Conservation (phyloP, 2,797 vertebrate genomes). For the Hydrophis major region DNA sequence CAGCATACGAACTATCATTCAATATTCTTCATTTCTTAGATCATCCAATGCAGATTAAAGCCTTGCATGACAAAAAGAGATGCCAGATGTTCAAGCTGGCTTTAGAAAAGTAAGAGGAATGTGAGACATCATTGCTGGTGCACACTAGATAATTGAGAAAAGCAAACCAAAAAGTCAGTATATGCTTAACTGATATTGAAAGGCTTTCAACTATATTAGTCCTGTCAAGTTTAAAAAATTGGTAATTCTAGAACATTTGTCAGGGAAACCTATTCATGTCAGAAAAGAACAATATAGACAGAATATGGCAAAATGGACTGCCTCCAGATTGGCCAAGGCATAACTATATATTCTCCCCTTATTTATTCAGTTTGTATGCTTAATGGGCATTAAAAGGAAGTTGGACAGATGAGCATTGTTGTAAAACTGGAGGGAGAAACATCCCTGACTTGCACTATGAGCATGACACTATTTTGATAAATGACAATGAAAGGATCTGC, state of each 20-base stretch:
- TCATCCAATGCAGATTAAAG: not conserved
- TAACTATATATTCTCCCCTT: not conserved
- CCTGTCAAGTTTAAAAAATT: not conserved
- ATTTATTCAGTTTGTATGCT: not conserved
- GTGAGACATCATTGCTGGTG: not conserved
- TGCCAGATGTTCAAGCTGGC: not conserved
- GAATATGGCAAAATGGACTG: not conserved
- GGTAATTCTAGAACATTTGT: not conserved
- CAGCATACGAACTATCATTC: not conserved
- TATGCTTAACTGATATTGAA: not conserved
- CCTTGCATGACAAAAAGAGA: not conserved
- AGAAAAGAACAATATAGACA: not conserved
- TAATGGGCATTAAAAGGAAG: not conserved
- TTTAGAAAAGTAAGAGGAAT: not conserved
- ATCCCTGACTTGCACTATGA: not conserved
- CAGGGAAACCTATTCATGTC: not conserved
- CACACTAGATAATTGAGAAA: not conserved
- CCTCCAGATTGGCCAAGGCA: not conserved
- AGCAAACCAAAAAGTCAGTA: not conserved
- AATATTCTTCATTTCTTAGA: not conserved
- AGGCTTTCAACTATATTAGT: not conserved
- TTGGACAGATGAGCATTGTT: not conserved
- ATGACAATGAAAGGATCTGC: not conserved
- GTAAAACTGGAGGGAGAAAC: not conserved
- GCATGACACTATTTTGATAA: not conserved